Base-by-base conservation (phyloP, 2,797 vertebrate species). In the Sebastes trivittatus region DNA sequence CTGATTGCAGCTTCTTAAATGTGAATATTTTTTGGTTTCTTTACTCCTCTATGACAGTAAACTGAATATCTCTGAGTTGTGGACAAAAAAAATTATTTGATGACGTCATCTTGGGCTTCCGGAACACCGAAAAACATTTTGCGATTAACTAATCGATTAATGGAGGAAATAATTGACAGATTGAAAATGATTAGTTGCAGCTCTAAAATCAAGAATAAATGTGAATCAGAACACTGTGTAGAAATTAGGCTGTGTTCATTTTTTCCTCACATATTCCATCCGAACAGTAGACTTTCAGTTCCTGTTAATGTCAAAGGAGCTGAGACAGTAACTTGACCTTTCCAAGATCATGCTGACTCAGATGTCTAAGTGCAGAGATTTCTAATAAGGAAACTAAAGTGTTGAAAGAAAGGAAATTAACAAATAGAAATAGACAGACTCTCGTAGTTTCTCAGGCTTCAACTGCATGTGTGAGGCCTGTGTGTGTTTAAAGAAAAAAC, bases 291-390 rank as follows among this genome's bases (percentile, higher is more conserved):
- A 55, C 49, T 73, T 63, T 56, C 30, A 63, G 58, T 74, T 27
- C 22, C 7, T 65, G n/a, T 32, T 78, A 62, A 71, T 76, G 59
- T 80, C 42, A 64, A 29, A 38, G 11, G 9, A 62, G 46, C 49
- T 42, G 30, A 75, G 29, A 62, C 36, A 55, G 66, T 46, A 70
- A 67, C 60, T 27, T 68, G 22, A 85, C 75, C 68, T 78, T 73
- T 78, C 29, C 42, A 6, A 23, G 49, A 52, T 52, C 16, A 22
- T 2, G 14, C 29, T 61, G 58, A 77, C 65, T 71, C 29, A 58
- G 23, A 63, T 34, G 55, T 62, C 18, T 46, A 46, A 59, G n/a
- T 16, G 29, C 60, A 75, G 22, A 18, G 54, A 65, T 72, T 72
- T 71, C 49, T 65, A 68, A 22, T 42, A 63, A 42, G 36, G 9